phyloP scores from a whole-genome alignment of 2,113 vertebrate genomes.

The Mixornis gularis region DNA sequence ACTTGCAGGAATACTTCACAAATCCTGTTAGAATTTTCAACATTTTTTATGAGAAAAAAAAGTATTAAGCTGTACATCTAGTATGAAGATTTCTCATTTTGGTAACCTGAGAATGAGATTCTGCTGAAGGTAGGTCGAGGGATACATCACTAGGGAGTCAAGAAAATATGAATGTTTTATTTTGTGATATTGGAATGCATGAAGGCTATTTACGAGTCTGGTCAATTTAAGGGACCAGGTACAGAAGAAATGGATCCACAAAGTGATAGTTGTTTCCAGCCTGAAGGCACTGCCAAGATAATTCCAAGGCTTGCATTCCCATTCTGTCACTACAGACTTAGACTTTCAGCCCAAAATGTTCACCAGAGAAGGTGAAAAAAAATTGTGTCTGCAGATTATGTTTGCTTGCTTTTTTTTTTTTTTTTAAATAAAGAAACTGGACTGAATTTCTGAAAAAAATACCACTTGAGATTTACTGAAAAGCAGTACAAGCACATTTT shows the following conservation, averaged over 20 bases:
- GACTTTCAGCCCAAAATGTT: background rate
- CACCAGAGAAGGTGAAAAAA: background rate
- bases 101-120: background rate
- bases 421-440: background rate
- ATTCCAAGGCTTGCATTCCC: background rate
- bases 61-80: background rate
- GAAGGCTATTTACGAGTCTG: background rate
- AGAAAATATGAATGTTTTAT: background rate
- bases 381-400: background rate
- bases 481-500: background rate
- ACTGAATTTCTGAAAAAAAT: background rate
- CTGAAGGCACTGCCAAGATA: background rate
- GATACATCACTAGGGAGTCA: background rate
- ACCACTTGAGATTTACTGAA: background rate
- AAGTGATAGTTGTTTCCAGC: background rate
- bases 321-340: background rate
- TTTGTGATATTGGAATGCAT: background rate
- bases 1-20: background rate
- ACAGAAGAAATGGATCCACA: background rate
- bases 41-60: background rate
- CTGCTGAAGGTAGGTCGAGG: background rate
- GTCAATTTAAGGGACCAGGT: background rate
- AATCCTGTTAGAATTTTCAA: background rate
- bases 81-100: background rate
- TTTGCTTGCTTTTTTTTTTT: background rate